Evolutionary conservation across 2,797 vertebrate species (phyloP), one percentile per base, ranked within the genome.

Genomic region (Fratercula arctica): DNA sequence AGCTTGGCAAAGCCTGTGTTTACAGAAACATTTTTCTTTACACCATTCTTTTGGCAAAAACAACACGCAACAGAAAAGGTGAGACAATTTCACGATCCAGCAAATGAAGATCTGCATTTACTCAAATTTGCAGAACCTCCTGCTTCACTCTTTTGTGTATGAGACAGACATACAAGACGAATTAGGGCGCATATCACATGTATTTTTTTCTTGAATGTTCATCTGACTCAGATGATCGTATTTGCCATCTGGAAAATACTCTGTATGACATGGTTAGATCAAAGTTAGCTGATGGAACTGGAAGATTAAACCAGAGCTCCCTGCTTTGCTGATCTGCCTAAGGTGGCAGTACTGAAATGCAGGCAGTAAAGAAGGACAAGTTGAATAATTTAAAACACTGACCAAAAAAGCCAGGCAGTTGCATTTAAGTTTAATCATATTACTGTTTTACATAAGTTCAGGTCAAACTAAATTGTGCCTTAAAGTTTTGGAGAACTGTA

Each of bases 181-280:
- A 87, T 48, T 81, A 72, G 59, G 33, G 16, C 2, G 45, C 53
- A 43, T 50, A 76, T 88, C 24, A 45, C 16, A 43, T 1, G 3
- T 20, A 6, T 11, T 54, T 63, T 90, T 64, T 68, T 25, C 15
- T 50, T 91, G 37, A 94, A 78, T 87, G 77, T 41, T 91, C n/a
- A 70, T 85, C 60, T 90, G 67, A 93, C 51, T 94, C n/a, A 82
- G 20, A 87, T 63, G 79, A 87, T 61, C 4, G 0, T 33, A 87
- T 77, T 60, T 91, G 16, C 60, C 56, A 72, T 77, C 75, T 91
- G 89, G 57, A 93, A 89, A 96, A 95, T 72, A 29, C 46, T 85
- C 68, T 1, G 2, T 74, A 37, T 63, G 48, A 85, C 63, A 78
- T 3, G 43, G 51, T 39, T 67, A 87, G 75, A 83, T 68, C 53